Conservation (phyloP, 1,140 invertebrate species). For the fruit fly (Drosophila melanogaster) region Release_6_plus_ISO1_MT NT_033777.3:7158501-7159000, state of each 20-base stretch:
- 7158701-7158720: conserved; percentile 60
- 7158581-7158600: conserved; percentile 40
- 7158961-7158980: neutral
- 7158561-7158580: conserved; percentile 54
- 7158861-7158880: conserved; percentile 25
- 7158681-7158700: conserved; percentile 46
- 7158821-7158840: conserved; percentile 52
- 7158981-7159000: neutral
- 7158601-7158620: conserved; percentile 65
- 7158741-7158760: conserved; percentile 70
- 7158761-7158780: conserved; percentile 36
- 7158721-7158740: conserved; percentile 67
- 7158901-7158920: conserved; percentile 68
- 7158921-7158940: conserved; percentile 10
- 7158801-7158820: conserved; percentile 53
- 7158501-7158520: conserved; percentile 57
- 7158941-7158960: conserved; percentile 17
- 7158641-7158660: conserved; percentile 63
- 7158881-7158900: conserved; percentile 40
- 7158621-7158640: conserved; percentile 61
- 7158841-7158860: conserved; percentile 8
- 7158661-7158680: conserved; percentile 50
- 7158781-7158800: conserved; percentile 59
- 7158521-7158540: conserved; percentile 52
- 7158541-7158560: conserved; percentile 65